Evolutionary conservation across 2,797 vertebrate species (phyloP), one percentile per base, ranked within the genome.

Genomic region (Acropternis orthonyx): DNA sequence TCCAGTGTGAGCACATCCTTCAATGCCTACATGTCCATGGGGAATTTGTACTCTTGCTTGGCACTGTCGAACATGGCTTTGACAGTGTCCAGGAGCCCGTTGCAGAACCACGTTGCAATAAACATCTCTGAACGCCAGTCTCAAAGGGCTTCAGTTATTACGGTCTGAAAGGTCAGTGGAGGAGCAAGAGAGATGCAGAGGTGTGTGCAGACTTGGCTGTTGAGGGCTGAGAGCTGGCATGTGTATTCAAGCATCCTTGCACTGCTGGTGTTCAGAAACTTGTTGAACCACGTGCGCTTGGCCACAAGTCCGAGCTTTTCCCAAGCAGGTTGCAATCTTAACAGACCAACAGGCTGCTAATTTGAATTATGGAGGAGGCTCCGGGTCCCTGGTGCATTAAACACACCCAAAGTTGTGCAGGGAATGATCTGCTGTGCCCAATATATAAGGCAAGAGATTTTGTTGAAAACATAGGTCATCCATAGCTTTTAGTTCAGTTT

Each of bases 341-440:
- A 74, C 13, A 43, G 54, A 65, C 14, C n/a, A 69, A 20, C 13
- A 34, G 62, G 39, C 37, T 90, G 41, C 37, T 84, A 75, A 76
- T 92, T 62, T 92, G 46, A 72, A 16, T 84, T 72, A 58, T 20
- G 41, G 82, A 61, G 46, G 27, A 58, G 49, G 18, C 19, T 85
- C 17, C 3, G 2, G 3, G 46, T 18, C 11, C 80, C 88, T 58
- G 32, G 27, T 72, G 49, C n/a, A 8, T 79, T 79, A 78, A 81
- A 54, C 16, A 8, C 0, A 0, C 14, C 46, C 83, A 86, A 6
- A 28, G n/a, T 49, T 14, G 2, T 41, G 7, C 36, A 34, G 43
- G 58, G 48, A 28, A 10, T 58, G 56, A 7, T 14, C 17, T 74
- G 30, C 51, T 77, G 27, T 74, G 24, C 26, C 46, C 8, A 19